Evolutionary conservation across 64 coral and sea anemone species (phyloP).

Genomic region (Cladopsammia gracilis): DNA sequence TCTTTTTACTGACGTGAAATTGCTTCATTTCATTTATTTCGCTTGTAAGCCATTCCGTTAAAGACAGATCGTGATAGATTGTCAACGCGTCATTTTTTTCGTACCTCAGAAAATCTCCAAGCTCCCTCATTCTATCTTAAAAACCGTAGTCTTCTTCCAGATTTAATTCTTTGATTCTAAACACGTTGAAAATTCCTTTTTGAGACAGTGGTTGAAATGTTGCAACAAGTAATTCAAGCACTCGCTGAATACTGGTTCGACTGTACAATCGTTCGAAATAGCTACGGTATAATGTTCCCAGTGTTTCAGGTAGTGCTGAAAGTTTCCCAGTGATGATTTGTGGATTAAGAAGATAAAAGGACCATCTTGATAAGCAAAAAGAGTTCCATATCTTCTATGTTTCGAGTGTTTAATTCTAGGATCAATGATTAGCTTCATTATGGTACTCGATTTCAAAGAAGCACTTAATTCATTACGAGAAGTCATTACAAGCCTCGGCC

Average conservation of each 20-base stretch:
- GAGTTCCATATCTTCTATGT: slow-evolving; percentile 62
- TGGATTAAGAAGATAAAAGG: not conserved
- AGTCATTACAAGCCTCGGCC: slow-evolving; percentile 70
- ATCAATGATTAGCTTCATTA: slow-evolving; percentile 12
- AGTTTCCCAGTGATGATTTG: slow-evolving; percentile 26
- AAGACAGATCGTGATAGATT: slow-evolving; percentile 38
- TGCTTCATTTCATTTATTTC: not conserved
- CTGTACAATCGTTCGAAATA: slow-evolving; percentile 57
- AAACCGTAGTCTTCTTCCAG: slow-evolving; percentile 46
- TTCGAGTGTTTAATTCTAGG: slow-evolving; percentile 50
- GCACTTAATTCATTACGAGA: slow-evolving; percentile 50
- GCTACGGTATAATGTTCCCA: slow-evolving; percentile 47
- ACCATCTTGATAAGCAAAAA: slow-evolving; percentile 53
- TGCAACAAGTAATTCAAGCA: slow-evolving; percentile 71
- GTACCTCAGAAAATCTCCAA: slow-evolving; percentile 52
- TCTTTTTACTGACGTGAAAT: slow-evolving; percentile 54
- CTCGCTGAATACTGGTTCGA: slow-evolving; percentile 8
- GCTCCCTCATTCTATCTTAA: slow-evolving; percentile 9
- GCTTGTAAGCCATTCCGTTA: slow-evolving; percentile 74
- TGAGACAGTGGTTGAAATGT: slow-evolving; percentile 34
- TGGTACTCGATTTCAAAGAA: not conserved
- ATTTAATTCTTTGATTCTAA: slow-evolving; percentile 14
- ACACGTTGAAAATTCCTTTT: slow-evolving; percentile 10
- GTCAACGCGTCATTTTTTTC: not conserved
- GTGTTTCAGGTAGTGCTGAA: slow-evolving; percentile 35